These are phyloP conservation scores for Drosophila lacicola DNA, from an alignment of 2,888 invertebrate genomes.

Conservation along the genomic window DNA sequence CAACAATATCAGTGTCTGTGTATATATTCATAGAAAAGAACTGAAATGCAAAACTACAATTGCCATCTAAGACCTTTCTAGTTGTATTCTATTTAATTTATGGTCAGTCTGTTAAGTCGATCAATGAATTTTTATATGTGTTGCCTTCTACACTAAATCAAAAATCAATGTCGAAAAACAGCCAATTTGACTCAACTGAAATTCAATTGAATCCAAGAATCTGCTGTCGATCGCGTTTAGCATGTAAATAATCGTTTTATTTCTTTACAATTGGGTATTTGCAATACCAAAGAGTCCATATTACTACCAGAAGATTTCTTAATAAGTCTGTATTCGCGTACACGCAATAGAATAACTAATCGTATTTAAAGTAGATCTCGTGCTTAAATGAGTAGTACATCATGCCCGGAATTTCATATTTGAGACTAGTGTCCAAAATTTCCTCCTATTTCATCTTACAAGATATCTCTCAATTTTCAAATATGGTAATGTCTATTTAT, in stretches of 20 bases:
- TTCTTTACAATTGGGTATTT: constrained; percentile 77
- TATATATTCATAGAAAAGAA: constrained; percentile 38
- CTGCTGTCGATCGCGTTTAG: constrained; percentile 52
- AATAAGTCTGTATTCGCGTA: constrained; percentile 82
- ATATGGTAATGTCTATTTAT: constrained; percentile 2
- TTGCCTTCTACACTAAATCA: constrained; percentile 44
- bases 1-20: constrained; percentile 44
- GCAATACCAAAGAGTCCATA: constrained; percentile 85
- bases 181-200: constrained; percentile 21
- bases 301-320: constrained; percentile 85
- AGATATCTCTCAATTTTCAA: neutral
- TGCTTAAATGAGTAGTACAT: constrained; percentile 10
- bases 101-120: constrained; percentile 45
- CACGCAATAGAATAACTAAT: constrained; percentile 19
- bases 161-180: constrained; percentile 20
- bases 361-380: constrained; percentile 28
- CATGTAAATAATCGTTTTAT: constrained; percentile 51
- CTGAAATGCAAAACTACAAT: constrained; percentile 62
- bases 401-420: constrained; percentile 9
- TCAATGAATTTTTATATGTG: constrained; percentile 59
- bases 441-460: neutral
- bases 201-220: constrained; percentile 19
- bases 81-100: constrained; percentile 51
- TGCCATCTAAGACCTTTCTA: constrained; percentile 49
- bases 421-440: neutral